Base-by-base conservation (phyloP, 92 coral and sea anemone species). In the Bergia puertoricense region DNA sequence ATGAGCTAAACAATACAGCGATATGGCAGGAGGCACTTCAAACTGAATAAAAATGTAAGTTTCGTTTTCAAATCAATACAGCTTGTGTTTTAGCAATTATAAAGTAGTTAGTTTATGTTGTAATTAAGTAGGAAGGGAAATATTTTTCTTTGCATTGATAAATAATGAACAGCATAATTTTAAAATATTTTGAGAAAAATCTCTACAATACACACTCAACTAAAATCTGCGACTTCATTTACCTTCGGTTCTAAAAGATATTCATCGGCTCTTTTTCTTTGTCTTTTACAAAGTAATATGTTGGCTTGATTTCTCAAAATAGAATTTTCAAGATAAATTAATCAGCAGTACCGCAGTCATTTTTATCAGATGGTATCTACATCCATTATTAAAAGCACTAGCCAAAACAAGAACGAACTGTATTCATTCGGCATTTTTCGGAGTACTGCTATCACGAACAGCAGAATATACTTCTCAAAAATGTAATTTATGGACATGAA, bases 311-410 rank as follows among this genome's bases (percentile, higher is more conserved):
- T 54, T 54, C 16, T 10, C 59, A 62, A 62, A 62, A 62, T 62
- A 62, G 69, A 62, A 62, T 62, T 62, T 62, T 62, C 8, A 62
- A 62, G 69, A 62, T 22, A 22, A 62, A 62, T 62, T 62, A 62
- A 62, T 62, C 69, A 62, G 69, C 69, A 62, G 20, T 15, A 62
- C 69, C 69, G 69, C 69, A 62, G 59, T 54, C 16, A 18, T 54
- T 62, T 62, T 62, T 62, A 62, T 62, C 69, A 62, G 20, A 62
- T 62, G 23, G 30, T 62, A 72, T 72, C 76, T 72, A 72, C 76
- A 72, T 72, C 16, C 76, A 72, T 72, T 72, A 72, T 72, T 72
- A 36, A 72, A 72, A 72, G 76, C 76, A 72, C 76, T 42, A 72
- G 36, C 76, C 40, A 72, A 72, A 72, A 72, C 76, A 72, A 72